Conservation (phyloP, 1,140 invertebrate genomes). For the Oncopodura yosiiana region DNA sequence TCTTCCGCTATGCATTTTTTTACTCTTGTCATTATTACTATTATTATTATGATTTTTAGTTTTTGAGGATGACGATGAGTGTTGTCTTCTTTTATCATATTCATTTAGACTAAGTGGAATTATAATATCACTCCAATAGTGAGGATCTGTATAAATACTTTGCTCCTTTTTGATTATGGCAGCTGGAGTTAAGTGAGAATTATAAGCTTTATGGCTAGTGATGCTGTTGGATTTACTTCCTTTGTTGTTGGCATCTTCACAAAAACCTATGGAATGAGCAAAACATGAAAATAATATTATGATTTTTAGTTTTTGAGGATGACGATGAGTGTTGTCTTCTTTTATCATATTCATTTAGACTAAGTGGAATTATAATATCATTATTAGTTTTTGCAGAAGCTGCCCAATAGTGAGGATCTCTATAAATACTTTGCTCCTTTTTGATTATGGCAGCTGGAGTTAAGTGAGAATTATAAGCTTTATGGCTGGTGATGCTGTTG, state of each 20-base stretch:
- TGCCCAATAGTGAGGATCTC: neutral
- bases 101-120: constrained; percentile 2
- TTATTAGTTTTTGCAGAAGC: too few species aligned
- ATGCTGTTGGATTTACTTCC: too few species aligned
- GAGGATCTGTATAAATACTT: neutral
- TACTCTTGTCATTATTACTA: neutral
- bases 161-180: neutral
- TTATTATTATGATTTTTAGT: neutral
- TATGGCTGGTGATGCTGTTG: too few species aligned
- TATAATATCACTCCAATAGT: constrained; percentile 1
- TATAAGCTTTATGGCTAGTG: too few species aligned
- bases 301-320: too few species aligned
- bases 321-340: too few species aligned
- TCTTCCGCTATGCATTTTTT: neutral
- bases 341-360: constrained; percentile 2
- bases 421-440: neutral
- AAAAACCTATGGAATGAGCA: too few species aligned
- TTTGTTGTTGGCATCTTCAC: too few species aligned
- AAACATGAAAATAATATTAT: too few species aligned
- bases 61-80: too few species aligned
- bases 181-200: neutral
- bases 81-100: constrained; percentile 8
- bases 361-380: constrained; percentile 4
- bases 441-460: neutral
- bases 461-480: neutral